These are phyloP conservation scores for Ylistrum balloti DNA, from an alignment of 1,140 invertebrate genomes.

Conservation along the genomic window DNA sequence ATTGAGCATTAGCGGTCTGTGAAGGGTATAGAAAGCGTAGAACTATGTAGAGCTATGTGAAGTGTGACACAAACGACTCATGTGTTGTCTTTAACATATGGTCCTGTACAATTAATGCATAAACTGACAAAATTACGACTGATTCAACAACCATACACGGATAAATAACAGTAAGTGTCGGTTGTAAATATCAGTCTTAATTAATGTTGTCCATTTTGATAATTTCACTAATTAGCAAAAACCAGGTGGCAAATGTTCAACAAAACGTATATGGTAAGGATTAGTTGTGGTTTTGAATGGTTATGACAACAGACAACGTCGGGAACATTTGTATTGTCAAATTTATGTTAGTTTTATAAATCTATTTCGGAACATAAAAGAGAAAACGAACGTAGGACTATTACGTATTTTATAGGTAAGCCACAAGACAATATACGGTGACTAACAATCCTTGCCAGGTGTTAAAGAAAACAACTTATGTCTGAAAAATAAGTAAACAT, in stretches of 20 bases:
- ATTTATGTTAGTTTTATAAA: not conserved
- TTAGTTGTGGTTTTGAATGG: not conserved
- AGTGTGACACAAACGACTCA: no score
- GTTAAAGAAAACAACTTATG: no score
- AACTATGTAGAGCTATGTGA: no score
- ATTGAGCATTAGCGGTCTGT: no score
- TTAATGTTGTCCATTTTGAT: not conserved
- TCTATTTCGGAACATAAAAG: not conserved
- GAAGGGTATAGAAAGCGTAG: no score
- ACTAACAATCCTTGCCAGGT: not conserved
- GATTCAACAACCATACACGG: not conserved
- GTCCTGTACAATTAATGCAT: not conserved
- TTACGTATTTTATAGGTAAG: not conserved
- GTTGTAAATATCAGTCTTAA: slow-evolving; percentile 23
- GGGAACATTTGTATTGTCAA: not conserved
- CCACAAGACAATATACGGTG: not conserved
- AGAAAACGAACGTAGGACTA: not conserved
- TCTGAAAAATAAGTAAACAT: no score
- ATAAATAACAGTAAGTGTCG: not conserved
- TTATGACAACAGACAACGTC: not conserved
- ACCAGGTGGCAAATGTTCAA: not conserved
- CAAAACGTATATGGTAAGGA: not conserved
- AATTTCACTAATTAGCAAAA: not conserved
- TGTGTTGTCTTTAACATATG: no score
- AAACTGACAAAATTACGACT: not conserved